phyloP scores from a whole-genome alignment of 1,140 invertebrate genomes.

The Idris sp. region DNA sequence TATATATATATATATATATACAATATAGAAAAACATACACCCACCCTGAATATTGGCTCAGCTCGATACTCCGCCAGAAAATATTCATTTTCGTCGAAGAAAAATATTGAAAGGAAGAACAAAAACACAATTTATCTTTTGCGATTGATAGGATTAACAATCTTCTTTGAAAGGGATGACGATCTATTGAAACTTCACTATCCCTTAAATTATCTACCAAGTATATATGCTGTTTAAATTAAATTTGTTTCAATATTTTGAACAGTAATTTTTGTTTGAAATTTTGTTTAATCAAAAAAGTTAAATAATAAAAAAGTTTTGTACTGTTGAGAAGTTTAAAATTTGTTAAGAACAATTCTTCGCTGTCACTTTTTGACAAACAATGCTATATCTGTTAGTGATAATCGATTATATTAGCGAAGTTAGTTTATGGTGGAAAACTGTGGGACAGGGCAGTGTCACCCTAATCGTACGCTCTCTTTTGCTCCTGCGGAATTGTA shows the following conservation, averaged over 20 bases:
- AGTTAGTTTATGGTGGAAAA: conserved; percentile 59
- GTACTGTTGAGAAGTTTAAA: no score
- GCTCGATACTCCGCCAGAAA: conserved; percentile 54
- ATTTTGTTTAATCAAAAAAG: no score
- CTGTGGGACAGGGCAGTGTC: conserved; percentile 46
- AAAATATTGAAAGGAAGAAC: conserved; percentile 54
- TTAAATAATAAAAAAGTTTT: no score
- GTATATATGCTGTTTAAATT: no score
- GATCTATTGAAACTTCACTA: no score
- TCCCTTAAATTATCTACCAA: no score
- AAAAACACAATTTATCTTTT: conserved; percentile 49
- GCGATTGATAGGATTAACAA: conserved; percentile 34
- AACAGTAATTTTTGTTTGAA: no score
- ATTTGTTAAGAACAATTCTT: conserved; percentile 37
- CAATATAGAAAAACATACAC: conserved; percentile 48
- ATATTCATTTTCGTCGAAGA: conserved; percentile 59
- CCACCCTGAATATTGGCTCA: conserved; percentile 58
- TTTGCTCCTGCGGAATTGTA: conserved; percentile 45
- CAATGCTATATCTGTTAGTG: conserved; percentile 22
- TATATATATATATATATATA: background rate
- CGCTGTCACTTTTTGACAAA: conserved; percentile 32
- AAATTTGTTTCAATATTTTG: background rate
- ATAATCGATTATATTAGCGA: conserved; percentile 54
- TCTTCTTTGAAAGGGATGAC: conserved; percentile 2
- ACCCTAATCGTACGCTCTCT: conserved; percentile 54